These are phyloP conservation scores for Sinodicranocentrus sp. DNA, from an alignment of 2,888 invertebrate genomes.

Conservation along the genomic window DNA sequence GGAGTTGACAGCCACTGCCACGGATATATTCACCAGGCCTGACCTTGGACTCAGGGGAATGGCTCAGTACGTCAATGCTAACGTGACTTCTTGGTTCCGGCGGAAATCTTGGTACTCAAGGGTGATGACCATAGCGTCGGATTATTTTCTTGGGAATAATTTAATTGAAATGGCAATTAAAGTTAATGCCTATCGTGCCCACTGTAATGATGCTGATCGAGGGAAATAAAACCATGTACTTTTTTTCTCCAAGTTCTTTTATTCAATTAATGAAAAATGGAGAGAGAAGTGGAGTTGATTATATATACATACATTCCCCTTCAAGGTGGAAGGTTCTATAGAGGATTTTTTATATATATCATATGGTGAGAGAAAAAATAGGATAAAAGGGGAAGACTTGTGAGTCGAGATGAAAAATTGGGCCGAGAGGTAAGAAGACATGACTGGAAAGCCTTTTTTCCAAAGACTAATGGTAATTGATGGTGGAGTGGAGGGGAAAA, in stretches of 20 bases:
- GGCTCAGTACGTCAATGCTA: conserved; percentile 81
- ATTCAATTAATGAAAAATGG: conserved; percentile 61
- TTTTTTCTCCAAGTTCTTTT: too few relatives aligned
- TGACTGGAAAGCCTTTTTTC: conserved; percentile 49
- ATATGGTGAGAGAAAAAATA: conserved; percentile 10
- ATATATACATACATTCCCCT: too few relatives aligned
- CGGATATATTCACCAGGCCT: conserved; percentile 79
- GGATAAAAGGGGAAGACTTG: not conserved
- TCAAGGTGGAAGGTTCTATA: too few relatives aligned
- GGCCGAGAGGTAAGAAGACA: conserved; percentile 60
- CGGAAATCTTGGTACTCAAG: conserved; percentile 80
- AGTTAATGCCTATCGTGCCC: conserved; percentile 44
- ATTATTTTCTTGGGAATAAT: conserved; percentile 81
- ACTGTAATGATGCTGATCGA: conserved; percentile 19
- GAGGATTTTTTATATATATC: too few relatives aligned
- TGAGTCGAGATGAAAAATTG: conserved; percentile 60
- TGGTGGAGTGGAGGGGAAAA: conserved; percentile 54
- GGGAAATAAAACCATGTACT: not conserved
- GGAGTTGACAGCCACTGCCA: conserved; percentile 80
- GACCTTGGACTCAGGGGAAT: conserved; percentile 79
- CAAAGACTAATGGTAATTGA: conserved; percentile 66
- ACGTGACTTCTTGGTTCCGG: conserved; percentile 83
- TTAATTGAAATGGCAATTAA: conserved; percentile 79
- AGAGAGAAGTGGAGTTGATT: too few relatives aligned
- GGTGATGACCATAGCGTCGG: conserved; percentile 80